Percentiles rank a stretch among this genome's conserved stretches.
phyloP scores from a whole-genome alignment of 2,888 invertebrate genomes.

The Drosophila merina region DNA sequence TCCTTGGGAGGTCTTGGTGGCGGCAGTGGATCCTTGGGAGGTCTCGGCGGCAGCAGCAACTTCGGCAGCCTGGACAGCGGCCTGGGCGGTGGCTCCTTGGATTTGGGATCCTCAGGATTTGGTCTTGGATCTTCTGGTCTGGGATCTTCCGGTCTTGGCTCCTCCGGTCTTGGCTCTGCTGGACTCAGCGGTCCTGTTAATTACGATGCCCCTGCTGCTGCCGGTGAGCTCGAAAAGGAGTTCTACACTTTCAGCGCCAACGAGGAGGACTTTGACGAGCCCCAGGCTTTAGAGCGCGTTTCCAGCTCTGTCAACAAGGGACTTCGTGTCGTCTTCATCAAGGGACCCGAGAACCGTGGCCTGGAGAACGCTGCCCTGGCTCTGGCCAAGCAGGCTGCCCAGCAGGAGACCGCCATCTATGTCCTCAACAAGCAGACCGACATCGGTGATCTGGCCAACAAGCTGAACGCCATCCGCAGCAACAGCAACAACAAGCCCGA shows the following conservation, averaged over 20 bases:
- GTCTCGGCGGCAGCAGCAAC: slow-evolving; percentile 44
- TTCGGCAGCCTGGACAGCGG: slow-evolving; percentile 63
- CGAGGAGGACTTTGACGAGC: slow-evolving; percentile 73
- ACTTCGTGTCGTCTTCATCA: slow-evolving; percentile 82
- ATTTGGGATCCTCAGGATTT: slow-evolving; percentile 33
- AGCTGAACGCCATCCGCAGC: slow-evolving; percentile 67
- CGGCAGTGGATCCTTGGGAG: slow-evolving; percentile 33
- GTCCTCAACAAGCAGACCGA: slow-evolving; percentile 81
- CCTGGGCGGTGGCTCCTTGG: slow-evolving; percentile 54
- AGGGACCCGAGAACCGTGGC: slow-evolving; percentile 81
- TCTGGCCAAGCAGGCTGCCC: slow-evolving; percentile 80
- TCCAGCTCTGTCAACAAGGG: slow-evolving; percentile 69
- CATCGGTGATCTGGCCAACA: slow-evolving; percentile 72
- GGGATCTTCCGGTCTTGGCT: slow-evolving; percentile 31
- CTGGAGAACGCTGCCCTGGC: slow-evolving; percentile 79
- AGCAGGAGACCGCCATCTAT: slow-evolving; percentile 82
- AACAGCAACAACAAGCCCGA: slow-evolving; percentile 80
- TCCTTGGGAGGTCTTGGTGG: slow-evolving; percentile 29
- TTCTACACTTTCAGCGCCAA: slow-evolving; percentile 77
- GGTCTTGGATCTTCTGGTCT: slow-evolving; percentile 35
- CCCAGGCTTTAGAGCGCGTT: slow-evolving; percentile 57
- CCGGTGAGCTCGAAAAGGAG: slow-evolving; percentile 70
- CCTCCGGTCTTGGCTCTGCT: slow-evolving; percentile 30
- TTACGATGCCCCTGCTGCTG: slow-evolving; percentile 62
- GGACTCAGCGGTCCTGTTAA: slow-evolving; percentile 51